These are phyloP conservation scores for Cerastoderma edule DNA, from an alignment of 2,888 invertebrate species.

Conservation along the genomic window DNA sequence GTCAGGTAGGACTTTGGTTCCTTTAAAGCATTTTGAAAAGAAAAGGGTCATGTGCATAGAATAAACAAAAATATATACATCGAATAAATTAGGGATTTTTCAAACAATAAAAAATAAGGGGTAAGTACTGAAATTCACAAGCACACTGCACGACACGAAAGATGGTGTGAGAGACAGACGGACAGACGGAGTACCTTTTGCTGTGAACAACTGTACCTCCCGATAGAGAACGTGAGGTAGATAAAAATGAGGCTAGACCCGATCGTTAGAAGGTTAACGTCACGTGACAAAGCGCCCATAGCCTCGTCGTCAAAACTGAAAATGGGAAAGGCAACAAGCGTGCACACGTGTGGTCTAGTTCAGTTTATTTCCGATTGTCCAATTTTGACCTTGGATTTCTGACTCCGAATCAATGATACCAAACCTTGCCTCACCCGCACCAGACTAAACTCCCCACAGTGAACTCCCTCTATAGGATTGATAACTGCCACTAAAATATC, in stretches of 20 bases:
- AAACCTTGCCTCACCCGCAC: background rate
- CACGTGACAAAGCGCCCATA: conserved; percentile 84
- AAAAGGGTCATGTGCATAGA: background rate
- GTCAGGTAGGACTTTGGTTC: no score
- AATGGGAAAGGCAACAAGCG: conserved; percentile 15
- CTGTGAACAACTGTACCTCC: conserved; percentile 90
- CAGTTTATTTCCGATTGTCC: background rate
- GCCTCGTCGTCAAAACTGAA: conserved; percentile 75
- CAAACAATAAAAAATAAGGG: background rate
- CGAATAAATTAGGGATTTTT: background rate
- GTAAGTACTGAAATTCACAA: background rate
- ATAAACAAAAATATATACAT: background rate
- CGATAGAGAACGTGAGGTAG: conserved; percentile 90
- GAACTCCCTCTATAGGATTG: background rate
- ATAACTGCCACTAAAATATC: no score
- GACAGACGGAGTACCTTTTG: conserved; percentile 86
- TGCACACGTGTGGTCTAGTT: background rate
- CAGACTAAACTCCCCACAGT: background rate
- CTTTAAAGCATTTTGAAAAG: no score
- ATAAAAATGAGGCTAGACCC: conserved; percentile 90
- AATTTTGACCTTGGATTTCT: background rate
- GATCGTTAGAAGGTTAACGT: conserved; percentile 88
- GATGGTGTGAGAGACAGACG: no score
- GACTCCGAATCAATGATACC: background rate
- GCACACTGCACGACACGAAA: background rate